Percentiles rank a stretch among this genome's conserved stretches.
phyloP scores from a whole-genome alignment of 1,140 invertebrate genomes.

The Kradibia gibbosae region DNA sequence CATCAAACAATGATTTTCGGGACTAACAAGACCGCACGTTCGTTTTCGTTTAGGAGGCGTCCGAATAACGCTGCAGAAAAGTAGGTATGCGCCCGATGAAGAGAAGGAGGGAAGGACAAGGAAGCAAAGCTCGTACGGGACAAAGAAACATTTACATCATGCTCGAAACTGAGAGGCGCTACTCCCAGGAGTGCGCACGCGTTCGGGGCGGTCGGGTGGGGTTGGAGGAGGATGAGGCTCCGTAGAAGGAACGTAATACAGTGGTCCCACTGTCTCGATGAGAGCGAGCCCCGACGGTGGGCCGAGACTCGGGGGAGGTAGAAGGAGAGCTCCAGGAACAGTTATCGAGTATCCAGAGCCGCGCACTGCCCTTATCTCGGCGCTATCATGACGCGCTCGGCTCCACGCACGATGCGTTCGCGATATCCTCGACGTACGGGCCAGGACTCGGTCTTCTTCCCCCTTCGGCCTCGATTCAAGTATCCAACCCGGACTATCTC shows the following conservation, averaged over 20 bases:
- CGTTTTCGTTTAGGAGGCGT: no score
- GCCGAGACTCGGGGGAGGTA: constrained; percentile 46
- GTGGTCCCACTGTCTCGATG: constrained; percentile 24
- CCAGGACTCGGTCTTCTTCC: background rate
- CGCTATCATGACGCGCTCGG: constrained; percentile 14
- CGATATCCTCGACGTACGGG: constrained; percentile 8
- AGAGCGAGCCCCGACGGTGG: background rate
- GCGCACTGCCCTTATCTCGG: constrained; percentile 29
- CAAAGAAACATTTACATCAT: background rate
- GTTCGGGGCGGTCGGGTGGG: no score
- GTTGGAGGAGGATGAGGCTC: background rate
- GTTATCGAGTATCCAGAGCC: constrained; percentile 62
- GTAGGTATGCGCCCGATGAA: no score
- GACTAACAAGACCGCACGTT: no score
- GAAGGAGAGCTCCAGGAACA: constrained; percentile 55
- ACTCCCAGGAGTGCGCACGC: background rate
- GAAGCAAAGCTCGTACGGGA: background rate
- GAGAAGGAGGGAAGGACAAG: background rate
- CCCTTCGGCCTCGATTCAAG: no score
- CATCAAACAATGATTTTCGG: no score
- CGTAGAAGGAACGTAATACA: constrained; percentile 10
- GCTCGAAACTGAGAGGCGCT: background rate
- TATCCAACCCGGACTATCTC: no score
- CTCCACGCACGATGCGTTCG: constrained; percentile 50
- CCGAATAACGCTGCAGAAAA: no score